Conservation (phyloP, 2,113 vertebrate genomes). For the Mormoops blainvillei region DNA sequence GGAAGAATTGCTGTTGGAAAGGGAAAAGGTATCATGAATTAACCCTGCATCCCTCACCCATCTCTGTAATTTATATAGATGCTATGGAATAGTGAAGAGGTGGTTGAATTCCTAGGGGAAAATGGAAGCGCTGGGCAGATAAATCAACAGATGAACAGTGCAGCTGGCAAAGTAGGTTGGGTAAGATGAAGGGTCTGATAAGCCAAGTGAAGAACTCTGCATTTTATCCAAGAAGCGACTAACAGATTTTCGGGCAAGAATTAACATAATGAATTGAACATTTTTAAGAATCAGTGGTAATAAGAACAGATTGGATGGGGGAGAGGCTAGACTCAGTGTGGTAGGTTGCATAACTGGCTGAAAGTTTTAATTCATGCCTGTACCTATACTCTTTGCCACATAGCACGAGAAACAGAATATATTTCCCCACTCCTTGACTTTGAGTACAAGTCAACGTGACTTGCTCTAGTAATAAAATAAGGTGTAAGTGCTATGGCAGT, state of each 20-base stretch:
- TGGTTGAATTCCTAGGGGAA: neutral
- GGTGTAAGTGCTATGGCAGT: neutral
- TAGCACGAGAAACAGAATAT: neutral
- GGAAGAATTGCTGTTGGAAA: neutral
- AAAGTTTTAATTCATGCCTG: neutral
- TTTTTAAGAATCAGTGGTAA: neutral
- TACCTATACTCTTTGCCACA: neutral
- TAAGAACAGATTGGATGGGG: neutral
- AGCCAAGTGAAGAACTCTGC: neutral
- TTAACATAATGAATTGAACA: neutral
- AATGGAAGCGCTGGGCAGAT: neutral
- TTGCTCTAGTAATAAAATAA: neutral
- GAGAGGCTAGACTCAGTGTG: neutral
- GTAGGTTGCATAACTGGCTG: neutral
- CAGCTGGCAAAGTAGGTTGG: neutral
- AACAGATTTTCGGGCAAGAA: neutral
- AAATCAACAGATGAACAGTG: neutral
- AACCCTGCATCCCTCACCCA: neutral
- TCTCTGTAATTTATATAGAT: neutral
- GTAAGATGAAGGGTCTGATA: neutral
- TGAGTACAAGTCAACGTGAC: neutral
- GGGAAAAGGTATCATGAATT: neutral
- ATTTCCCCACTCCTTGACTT: neutral
- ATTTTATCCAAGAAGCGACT: neutral
- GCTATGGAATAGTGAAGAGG: neutral